phyloP scores from a whole-genome alignment of 2,888 invertebrate genomes.

The Sisyra nigra region DNA sequence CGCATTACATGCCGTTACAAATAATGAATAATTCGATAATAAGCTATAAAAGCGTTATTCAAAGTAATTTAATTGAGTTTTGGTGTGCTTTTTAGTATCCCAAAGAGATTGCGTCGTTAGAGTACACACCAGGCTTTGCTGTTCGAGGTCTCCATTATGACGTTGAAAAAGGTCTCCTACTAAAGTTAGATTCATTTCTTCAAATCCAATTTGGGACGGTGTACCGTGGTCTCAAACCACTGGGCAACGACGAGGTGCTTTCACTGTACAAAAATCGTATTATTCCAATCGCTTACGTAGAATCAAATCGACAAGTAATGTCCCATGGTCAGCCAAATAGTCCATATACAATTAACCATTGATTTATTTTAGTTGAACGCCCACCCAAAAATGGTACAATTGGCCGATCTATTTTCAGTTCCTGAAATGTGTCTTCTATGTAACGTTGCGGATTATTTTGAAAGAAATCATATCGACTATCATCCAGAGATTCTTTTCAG shows the following conservation, averaged over 20 bases:
- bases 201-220: slow-evolving; percentile 94
- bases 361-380: slow-evolving; percentile 29
- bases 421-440: slow-evolving; percentile 91
- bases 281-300: slow-evolving; percentile 76
- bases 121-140: slow-evolving; percentile 87
- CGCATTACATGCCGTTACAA: too few relatives aligned
- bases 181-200: slow-evolving; percentile 91
- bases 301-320: slow-evolving; percentile 36
- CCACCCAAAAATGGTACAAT: slow-evolving; percentile 71
- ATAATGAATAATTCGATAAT: too few relatives aligned
- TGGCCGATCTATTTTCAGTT: slow-evolving; percentile 92
- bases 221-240: slow-evolving; percentile 67
- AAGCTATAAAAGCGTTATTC: too few relatives aligned
- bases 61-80: too few relatives aligned
- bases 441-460: slow-evolving; percentile 88
- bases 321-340: neutral
- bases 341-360: neutral
- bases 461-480: slow-evolving; percentile 75
- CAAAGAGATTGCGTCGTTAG: slow-evolving; percentile 56
- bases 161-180: slow-evolving; percentile 79
- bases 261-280: slow-evolving; percentile 71
- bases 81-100: slow-evolving; percentile 86
- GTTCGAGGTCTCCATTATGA: slow-evolving; percentile 97
- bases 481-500: slow-evolving; percentile 91
- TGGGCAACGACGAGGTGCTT: slow-evolving; percentile 72